These are phyloP conservation scores for Lithophane socia DNA, from an alignment of 2,888 invertebrate genomes.

Conservation along the genomic window DNA sequence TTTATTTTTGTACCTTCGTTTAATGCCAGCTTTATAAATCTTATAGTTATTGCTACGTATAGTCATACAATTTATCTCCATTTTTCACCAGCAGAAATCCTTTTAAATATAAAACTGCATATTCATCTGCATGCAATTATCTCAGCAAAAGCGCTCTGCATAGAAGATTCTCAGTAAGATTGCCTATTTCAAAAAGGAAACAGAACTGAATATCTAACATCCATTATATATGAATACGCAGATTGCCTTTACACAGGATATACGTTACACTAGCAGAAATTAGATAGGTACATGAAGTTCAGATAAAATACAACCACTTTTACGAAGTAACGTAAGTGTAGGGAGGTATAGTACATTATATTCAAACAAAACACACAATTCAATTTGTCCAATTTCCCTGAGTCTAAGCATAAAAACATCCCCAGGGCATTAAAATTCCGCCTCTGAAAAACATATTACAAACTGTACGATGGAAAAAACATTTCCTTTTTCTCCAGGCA, in stretches of 20 bases:
- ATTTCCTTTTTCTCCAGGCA: conserved; percentile 64
- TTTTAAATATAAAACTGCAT: conserved; percentile 45
- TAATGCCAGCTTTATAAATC: background rate
- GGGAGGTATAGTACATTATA: conserved; percentile 61
- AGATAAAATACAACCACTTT: conserved; percentile 31
- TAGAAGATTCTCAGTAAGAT: conserved; percentile 56
- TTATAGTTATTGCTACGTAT: too few relatives aligned
- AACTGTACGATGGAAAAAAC: conserved; percentile 73
- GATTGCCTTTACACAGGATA: conserved; percentile 43
- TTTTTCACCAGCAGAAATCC: conserved; percentile 13
- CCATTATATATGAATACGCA: conserved; percentile 46
- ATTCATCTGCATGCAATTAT: conserved; percentile 47
- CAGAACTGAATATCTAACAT: conserved; percentile 54
- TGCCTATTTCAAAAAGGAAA: conserved; percentile 66
- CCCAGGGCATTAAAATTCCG: conserved; percentile 73
- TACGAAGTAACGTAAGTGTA: conserved; percentile 18
- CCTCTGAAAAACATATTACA: conserved; percentile 75
- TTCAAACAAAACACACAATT: conserved; percentile 77
- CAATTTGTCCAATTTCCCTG: conserved; percentile 76
- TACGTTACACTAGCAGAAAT: conserved; percentile 24
- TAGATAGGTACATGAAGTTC: conserved; percentile 16
- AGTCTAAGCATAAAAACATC: conserved; percentile 76
- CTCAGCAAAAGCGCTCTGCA: conserved; percentile 37
- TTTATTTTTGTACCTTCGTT: background rate
- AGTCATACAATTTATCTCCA: background rate